phyloP scores from a whole-genome alignment of 2,113 vertebrate genomes.

The Chlamydotis undulata region DNA sequence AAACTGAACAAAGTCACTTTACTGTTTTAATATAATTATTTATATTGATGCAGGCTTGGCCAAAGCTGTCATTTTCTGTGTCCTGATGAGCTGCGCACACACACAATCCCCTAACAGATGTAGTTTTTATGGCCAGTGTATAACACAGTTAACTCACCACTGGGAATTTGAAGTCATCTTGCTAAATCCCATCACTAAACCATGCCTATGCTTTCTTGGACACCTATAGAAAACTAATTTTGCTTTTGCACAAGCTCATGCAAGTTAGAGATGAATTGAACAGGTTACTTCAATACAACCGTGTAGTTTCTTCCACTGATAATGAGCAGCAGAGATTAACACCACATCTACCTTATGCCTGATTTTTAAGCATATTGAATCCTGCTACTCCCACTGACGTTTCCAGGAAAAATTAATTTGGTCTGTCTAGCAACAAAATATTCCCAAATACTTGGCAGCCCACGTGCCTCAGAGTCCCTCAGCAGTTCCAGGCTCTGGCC shows the following conservation, averaged over 20 bases:
- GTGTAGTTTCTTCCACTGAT: not conserved
- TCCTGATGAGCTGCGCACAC: not conserved
- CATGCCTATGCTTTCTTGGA: not conserved
- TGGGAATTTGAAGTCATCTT: not conserved
- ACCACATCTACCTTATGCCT: rapidly evolving
- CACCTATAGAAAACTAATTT: not conserved
- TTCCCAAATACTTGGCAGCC: not conserved
- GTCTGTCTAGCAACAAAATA: not conserved
- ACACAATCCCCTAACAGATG: not conserved
- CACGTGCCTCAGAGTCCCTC: not conserved
- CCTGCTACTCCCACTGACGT: not conserved
- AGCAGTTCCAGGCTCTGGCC: not conserved
- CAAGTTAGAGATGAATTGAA: not conserved
- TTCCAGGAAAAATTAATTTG: not conserved
- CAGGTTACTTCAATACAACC: not conserved
- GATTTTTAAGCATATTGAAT: not conserved
- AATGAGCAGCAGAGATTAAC: not conserved
- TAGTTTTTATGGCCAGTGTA: not conserved
- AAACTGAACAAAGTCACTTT: not conserved
- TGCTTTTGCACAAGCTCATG: not conserved
- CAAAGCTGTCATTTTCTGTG: not conserved
- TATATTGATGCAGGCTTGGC: not conserved
- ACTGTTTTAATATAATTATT: not conserved
- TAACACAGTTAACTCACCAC: not conserved
- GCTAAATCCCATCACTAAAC: not conserved